These are phyloP conservation scores for Ips nitidus DNA, from an alignment of 1,140 invertebrate genomes.

Conservation along the genomic window DNA sequence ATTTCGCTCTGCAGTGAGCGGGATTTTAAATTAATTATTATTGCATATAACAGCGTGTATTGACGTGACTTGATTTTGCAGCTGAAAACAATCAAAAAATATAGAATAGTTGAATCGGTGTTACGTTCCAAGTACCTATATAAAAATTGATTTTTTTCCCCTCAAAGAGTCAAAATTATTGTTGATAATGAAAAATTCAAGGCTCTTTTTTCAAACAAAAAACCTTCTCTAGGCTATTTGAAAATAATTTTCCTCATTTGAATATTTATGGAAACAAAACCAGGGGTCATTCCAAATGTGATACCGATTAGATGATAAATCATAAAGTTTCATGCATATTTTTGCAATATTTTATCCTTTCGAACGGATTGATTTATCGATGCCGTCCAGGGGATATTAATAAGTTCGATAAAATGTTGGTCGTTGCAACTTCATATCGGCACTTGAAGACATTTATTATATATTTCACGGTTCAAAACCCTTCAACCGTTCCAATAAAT, in stretches of 20 bases:
- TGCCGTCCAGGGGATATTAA: conserved; percentile 15
- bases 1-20: too few species aligned
- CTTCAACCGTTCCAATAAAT: neutral
- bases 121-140: too few species aligned
- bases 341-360: conserved; percentile 21
- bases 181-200: too few species aligned
- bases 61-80: too few species aligned
- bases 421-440: conserved; percentile 15
- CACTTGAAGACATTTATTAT: conserved; percentile 20
- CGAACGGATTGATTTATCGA: conserved; percentile 27
- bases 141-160: too few species aligned
- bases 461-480: neutral
- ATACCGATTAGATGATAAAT: conserved; percentile 29
- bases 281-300: conserved; percentile 14
- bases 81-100: too few species aligned
- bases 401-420: conserved; percentile 24
- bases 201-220: too few species aligned
- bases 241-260: neutral
- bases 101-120: too few species aligned
- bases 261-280: conserved; percentile 19
- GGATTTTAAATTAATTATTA: too few species aligned
- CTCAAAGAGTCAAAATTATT: too few species aligned
- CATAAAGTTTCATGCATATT: conserved; percentile 31
- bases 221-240: too few species aligned
- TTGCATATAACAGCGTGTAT: too few species aligned